phyloP scores from a whole-genome alignment of 1,140 invertebrate species.

The Drosophila tropicalis region DNA sequence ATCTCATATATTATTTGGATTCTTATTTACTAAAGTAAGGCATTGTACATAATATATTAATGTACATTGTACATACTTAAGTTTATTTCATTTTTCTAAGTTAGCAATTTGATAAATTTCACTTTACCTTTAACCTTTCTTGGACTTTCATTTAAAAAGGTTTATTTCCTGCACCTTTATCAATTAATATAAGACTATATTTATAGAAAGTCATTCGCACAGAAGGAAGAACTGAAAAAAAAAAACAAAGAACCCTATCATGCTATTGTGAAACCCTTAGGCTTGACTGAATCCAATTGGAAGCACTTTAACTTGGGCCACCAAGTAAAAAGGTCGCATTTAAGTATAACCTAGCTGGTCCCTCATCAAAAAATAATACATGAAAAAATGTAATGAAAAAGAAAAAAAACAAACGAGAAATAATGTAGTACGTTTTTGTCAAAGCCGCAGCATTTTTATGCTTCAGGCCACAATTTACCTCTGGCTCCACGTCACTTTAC shows the following conservation, averaged over 20 bases:
- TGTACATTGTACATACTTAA: no score
- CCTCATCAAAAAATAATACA: slow-evolving; percentile 19
- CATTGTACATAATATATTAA: neutral
- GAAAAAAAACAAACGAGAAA: neutral
- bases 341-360: slow-evolving; percentile 5
- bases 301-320: slow-evolving; percentile 15
- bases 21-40: neutral
- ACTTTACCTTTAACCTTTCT: neutral
- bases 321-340: slow-evolving; percentile 16
- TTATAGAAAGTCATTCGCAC: slow-evolving; percentile 16
- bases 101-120: neutral
- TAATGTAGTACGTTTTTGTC: slow-evolving; percentile 20
- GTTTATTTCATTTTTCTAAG: neutral
- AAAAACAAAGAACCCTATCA: slow-evolving; percentile 9
- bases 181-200: slow-evolving; percentile 17
- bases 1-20: neutral
- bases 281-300: slow-evolving; percentile 12
- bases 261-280: neutral
- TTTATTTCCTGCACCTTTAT: slow-evolving; percentile 8
- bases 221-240: neutral
- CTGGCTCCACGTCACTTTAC: neutral
- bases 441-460: slow-evolving; percentile 51
- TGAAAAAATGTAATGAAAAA: slow-evolving; percentile 20
- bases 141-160: neutral
- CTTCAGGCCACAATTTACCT: slow-evolving; percentile 32